phyloP scores from a whole-genome alignment of 2,113 vertebrate genomes.

The Petaurus breviceps region DNA sequence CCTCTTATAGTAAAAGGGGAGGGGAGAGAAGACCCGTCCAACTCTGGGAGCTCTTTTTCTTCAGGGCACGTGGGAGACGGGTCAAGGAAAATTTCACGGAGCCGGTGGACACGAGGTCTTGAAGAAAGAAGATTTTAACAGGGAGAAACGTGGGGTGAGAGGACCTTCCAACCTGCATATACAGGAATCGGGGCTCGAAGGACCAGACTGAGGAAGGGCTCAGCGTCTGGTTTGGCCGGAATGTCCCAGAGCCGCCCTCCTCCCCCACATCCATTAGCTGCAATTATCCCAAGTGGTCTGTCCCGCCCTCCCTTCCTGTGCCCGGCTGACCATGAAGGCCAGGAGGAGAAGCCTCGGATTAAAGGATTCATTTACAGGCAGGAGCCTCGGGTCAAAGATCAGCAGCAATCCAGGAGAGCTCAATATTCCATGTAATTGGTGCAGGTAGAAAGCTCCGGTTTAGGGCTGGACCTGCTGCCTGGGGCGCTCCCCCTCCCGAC shows the following conservation, averaged over 20 bases:
- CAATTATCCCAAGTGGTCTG: background rate
- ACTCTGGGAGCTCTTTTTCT: background rate
- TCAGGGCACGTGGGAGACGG: background rate
- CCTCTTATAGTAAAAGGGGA: too few species aligned
- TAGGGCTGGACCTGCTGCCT: constrained; percentile 49
- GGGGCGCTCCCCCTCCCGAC: constrained; percentile 19
- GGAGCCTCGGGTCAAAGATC: constrained; percentile 59
- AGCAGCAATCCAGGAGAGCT: constrained; percentile 60
- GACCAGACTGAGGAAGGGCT: background rate
- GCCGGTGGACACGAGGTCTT: too few species aligned
- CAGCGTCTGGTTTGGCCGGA: background rate
- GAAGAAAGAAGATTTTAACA: too few species aligned
- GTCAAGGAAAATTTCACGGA: too few species aligned
- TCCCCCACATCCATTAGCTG: background rate
- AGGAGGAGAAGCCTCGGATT: constrained; percentile 51
- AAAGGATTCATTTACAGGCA: constrained; percentile 64
- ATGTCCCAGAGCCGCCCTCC: too few species aligned
- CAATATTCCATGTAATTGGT: constrained; percentile 63
- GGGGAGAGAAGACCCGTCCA: background rate
- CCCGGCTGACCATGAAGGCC: constrained; percentile 23
- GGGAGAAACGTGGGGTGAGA: background rate
- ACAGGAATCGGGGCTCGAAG: background rate
- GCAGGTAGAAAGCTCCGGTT: constrained; percentile 52
- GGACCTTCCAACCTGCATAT: background rate
- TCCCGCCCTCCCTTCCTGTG: background rate